Base-by-base conservation (phyloP, 2,888 invertebrate species). In the Phymatocera aterrima region DNA sequence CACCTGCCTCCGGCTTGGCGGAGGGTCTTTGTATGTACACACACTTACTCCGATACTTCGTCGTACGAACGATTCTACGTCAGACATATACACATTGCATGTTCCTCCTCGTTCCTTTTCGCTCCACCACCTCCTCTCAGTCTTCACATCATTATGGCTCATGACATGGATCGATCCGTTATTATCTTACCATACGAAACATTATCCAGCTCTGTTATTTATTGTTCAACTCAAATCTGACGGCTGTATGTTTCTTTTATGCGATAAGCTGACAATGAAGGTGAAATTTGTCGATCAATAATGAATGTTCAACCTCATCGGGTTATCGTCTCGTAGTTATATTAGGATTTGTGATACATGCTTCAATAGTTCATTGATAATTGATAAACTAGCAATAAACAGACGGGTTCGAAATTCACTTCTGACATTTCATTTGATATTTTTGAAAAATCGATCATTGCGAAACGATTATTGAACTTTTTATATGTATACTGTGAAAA, bases 91-190 rank as follows among this genome's bases (percentile, higher is more conserved):
- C 24, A 40, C 43, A 43, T 46, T 68, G 43, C 40, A 68, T 68
- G 21, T 8, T 24, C 28, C 18, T 46, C 15, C 68, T 12, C 6
- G 37, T 24, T 64, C 4, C 21, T n/a, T n/a, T n/a, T n/a, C n/a
- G n/a, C n/a, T n/a, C n/a, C n/a, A n/a, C n/a, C n/a, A n/a, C n/a
- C 51, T 51, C 51, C 21, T 18, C 21, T 51, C 12, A 6, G 43
- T 68, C 43, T 68, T 68, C 21, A 68, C 60, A 54, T 18, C 28
- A 68, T 68, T 28, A 8, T 24, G 68, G 21, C 65, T 65, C 24
- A 40, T 18, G 65, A 65, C 65, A 4, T 24, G 46, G 46, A 68
- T 68, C n/a, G 46, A 68, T 68, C 68, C 24, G 18, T 64, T 68
- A 43, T 68, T 68, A 40, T 46, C 46, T 68, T 46, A 15, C 12